Base-by-base conservation (phyloP, 2,888 invertebrate genomes). In the Sesia apiformis region DNA sequence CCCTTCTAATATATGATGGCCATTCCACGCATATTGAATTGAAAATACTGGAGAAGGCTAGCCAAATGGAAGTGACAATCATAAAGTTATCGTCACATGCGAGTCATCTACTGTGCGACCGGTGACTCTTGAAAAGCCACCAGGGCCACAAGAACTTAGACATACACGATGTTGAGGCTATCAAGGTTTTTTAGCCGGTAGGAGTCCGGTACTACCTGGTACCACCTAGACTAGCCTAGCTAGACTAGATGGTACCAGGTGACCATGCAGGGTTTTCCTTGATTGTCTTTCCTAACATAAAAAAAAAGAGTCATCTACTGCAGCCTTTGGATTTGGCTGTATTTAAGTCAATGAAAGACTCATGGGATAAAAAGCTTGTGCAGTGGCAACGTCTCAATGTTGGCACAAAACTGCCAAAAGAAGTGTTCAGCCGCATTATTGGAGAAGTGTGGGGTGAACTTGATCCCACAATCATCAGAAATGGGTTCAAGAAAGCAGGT, bases 311-410 rank as follows among this genome's bases (percentile, higher is more conserved):
- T 51, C 66, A 67, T 56, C 42, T 66, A 23, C 56, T 69, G 49
- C 65, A 67, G 57, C 69, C 68, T 23, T 46, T 70, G 53, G 69
- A 70, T 57, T 55, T 68, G 39, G 41, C 61, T 23, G 65, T 67
- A 42, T 68, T 69, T 53, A 66, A 67, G 55, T 57, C 63, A 4
- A 52, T 63, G 54, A 65, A 61, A 56, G 49, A 58, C 43, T 55
- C 38, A 6, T 62, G 59, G 63, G 62, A 64, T 41, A 53, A 43
- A 55, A 56, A 60, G 57, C 52, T 59, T 49, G 52, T 55, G 5
- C 1, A 53, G 23, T 60, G 56, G 58, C 58, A 60, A 50, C 40
- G 56, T 53, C 38, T 55, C 40, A 50, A 70, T 69, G 70, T 42
- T 39, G 55, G 53, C 38, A 8, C 42, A 3, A 50, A 55, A 40